Conservation (phyloP, 2,113 vertebrate species). For the Elanoides forficatus region DNA sequence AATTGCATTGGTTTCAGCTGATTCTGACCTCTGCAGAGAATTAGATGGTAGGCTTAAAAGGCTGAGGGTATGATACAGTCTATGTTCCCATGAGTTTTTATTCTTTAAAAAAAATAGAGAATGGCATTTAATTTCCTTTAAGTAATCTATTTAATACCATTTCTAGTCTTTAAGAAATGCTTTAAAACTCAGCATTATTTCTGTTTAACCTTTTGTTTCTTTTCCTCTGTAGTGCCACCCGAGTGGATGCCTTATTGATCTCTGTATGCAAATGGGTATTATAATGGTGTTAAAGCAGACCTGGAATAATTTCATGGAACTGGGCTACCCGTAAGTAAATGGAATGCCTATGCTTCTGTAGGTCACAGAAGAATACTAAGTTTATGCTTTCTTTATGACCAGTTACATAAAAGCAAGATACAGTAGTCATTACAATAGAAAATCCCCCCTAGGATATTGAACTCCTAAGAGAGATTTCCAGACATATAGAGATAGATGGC, state of each 20-base stretch:
- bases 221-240: constrained; percentile 86
- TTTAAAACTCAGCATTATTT: not conserved
- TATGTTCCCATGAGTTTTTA: not conserved
- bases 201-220: not conserved
- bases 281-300: constrained; percentile 98
- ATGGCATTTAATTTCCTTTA: not conserved
- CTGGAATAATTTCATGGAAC: constrained; percentile 97
- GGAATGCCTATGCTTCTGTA: not conserved
- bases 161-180: not conserved
- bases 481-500: not conserved
- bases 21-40: not conserved
- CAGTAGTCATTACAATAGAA: not conserved
- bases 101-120: not conserved
- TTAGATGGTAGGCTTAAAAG: not conserved
- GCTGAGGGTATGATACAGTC: not conserved
- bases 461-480: not conserved
- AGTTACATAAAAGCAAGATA: not conserved
- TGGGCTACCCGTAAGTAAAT: constrained; percentile 90
- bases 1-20: not conserved
- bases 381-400: not conserved
- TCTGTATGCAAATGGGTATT: constrained; percentile 97
- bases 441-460: not conserved
- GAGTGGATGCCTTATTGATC: constrained; percentile 96
- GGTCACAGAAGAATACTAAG: not conserved
- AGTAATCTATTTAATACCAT: not conserved